Evolutionary conservation across 2,113 vertebrate genomes (phyloP).

Genomic region (Urocynchramus pylzowi): DNA sequence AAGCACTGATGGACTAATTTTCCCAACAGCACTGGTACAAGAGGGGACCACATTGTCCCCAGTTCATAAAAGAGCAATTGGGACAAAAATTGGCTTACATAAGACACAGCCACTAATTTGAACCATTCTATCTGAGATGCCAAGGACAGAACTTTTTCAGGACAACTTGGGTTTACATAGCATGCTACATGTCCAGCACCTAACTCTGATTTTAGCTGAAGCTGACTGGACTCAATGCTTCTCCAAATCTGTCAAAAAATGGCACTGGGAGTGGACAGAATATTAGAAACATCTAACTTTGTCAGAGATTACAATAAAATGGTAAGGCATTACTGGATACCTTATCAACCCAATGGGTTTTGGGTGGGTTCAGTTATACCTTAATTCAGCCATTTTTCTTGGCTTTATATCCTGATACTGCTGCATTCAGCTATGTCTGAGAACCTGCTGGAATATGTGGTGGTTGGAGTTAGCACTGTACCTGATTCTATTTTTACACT

Average conservation of each 20-base stretch:
- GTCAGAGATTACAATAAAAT: neutral
- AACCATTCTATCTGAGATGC: neutral
- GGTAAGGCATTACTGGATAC: neutral
- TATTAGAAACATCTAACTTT: neutral
- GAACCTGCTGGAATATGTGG: neutral
- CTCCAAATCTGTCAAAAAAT: neutral
- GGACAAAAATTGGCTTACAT: neutral
- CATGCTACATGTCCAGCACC: neutral
- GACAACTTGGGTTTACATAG: neutral
- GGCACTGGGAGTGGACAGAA: neutral
- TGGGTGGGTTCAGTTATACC: neutral
- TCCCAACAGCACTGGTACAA: neutral
- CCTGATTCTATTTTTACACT: neutral
- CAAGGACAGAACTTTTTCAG: neutral
- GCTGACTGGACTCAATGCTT: neutral
- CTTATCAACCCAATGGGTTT: too few relatives aligned
- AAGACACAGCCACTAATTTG: neutral
- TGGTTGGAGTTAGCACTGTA: neutral
- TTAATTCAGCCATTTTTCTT: neutral
- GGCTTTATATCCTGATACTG: neutral
- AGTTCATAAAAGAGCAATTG: neutral
- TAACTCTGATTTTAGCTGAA: neutral
- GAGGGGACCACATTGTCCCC: neutral
- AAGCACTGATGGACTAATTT: conserved; percentile 26
- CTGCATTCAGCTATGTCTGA: neutral